Evolutionary conservation across 2,113 vertebrate species (phyloP).

Genomic region (Xiphophorus hellerii): DNA sequence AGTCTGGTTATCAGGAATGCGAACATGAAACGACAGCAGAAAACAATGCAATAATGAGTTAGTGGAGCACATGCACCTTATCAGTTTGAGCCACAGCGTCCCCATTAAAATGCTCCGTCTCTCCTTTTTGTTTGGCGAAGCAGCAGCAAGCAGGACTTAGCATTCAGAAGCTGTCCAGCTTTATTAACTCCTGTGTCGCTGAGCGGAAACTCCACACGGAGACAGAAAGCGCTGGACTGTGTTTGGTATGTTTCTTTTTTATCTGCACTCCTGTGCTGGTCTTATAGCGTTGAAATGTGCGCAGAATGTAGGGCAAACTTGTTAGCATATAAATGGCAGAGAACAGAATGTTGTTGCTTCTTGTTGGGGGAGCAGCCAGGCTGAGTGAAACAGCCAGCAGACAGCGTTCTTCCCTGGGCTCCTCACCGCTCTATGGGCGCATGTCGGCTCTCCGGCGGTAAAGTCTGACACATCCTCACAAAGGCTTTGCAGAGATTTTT

Average conservation of each 20-base stretch:
- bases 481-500: not conserved
- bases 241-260: conserved; percentile 4
- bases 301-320: conserved; percentile 42
- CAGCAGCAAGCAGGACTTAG: conserved; percentile 48
- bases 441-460: conserved; percentile 22
- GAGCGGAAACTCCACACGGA: conserved; percentile 38
- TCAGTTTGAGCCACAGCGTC: conserved; percentile 57
- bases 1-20: conserved; percentile 43
- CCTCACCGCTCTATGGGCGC: conserved; percentile 37
- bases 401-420: conserved; percentile 32
- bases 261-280: conserved; percentile 65
- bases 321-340: conserved; percentile 73
- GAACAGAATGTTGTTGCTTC: conserved; percentile 40
- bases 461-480: conserved; percentile 42
- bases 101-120: conserved; percentile 53
- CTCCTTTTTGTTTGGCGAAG: conserved; percentile 62
- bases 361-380: conserved; percentile 30
- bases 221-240: conserved; percentile 19
- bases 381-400: conserved; percentile 29
- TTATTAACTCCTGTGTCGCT: conserved; percentile 65
- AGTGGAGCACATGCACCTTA: conserved; percentile 37
- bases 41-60: conserved; percentile 55
- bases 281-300: conserved; percentile 45
- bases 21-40: conserved; percentile 49
- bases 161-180: conserved; percentile 58